These are phyloP conservation scores for Anthrax anthrax DNA, from an alignment of 2,888 invertebrate genomes.

Conservation along the genomic window DNA sequence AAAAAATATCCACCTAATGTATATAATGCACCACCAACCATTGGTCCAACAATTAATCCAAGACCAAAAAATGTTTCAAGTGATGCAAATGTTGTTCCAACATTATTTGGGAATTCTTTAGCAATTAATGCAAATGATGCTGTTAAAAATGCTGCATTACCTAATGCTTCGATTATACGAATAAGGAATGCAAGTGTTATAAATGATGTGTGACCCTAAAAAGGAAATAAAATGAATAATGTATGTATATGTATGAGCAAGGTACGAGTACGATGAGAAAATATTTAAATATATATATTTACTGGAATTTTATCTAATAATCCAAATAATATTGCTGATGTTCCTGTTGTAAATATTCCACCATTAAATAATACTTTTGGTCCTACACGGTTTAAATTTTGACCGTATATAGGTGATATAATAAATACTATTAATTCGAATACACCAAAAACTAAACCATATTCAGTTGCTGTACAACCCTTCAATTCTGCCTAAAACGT, in stretches of 20 bases:
- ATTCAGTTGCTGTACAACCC: constrained; percentile 65
- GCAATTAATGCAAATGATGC: constrained; percentile 80
- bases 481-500: constrained; percentile 51
- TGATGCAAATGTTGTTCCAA: constrained; percentile 72
- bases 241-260: too few relatives aligned
- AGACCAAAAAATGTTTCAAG: constrained; percentile 78
- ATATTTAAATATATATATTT: constrained; percentile 1
- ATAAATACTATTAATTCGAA: constrained; percentile 74
- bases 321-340: constrained; percentile 70
- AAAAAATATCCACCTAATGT: constrained; percentile 62
- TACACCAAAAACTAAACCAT: constrained; percentile 75
- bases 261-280: too few relatives aligned
- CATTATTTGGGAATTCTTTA: constrained; percentile 72
- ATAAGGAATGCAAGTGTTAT: constrained; percentile 64
- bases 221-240: neutral
- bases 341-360: constrained; percentile 69
- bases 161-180: constrained; percentile 69
- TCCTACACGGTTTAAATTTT: constrained; percentile 60
- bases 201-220: constrained; percentile 51
- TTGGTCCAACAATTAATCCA: constrained; percentile 80
- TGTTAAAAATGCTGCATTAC: constrained; percentile 73
- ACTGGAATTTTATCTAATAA: constrained; percentile 15
- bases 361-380: constrained; percentile 68
- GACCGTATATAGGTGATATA: constrained; percentile 69
- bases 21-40: constrained; percentile 75